These are phyloP conservation scores for Zaprionus tsacasi DNA, from an alignment of 1,140 invertebrate species.

Conservation along the genomic window DNA sequence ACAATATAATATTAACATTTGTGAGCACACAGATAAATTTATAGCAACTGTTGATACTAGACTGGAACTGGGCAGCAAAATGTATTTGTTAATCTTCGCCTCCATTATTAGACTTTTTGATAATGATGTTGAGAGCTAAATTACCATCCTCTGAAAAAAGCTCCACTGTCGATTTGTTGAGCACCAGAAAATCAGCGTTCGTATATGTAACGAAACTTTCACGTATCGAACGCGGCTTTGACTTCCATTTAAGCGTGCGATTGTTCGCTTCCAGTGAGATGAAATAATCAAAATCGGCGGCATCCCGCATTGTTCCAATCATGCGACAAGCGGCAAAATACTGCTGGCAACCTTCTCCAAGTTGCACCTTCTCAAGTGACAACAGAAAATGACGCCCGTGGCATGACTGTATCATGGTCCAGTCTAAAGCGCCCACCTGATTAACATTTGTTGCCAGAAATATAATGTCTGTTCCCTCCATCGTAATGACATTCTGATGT, in stretches of 20 bases:
- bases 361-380: conserved; percentile 99
- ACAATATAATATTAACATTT: conserved; percentile 20
- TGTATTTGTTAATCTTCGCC: not conserved
- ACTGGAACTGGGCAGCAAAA: conserved; percentile 8
- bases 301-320: conserved; percentile 98
- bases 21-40: conserved; percentile 30
- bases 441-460: conserved; percentile 99
- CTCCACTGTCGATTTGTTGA: conserved; percentile 98
- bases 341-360: conserved; percentile 98
- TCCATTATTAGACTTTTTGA: conserved; percentile 22
- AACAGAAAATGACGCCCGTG: conserved; percentile 99
- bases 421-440: conserved; percentile 99
- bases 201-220: conserved; percentile 99
- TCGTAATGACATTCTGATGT: conserved; percentile 99
- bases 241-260: conserved; percentile 98
- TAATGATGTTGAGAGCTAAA: conserved; percentile 99
- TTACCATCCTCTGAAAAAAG: conserved; percentile 99
- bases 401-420: conserved; percentile 99
- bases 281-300: conserved; percentile 99
- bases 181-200: conserved; percentile 99
- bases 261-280: conserved; percentile 97
- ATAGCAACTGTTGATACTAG: conserved; percentile 16
- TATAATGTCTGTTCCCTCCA: conserved; percentile 99
- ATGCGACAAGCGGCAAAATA: conserved; percentile 99
- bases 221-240: conserved; percentile 98